Evolutionary conservation across 1,140 invertebrate species (phyloP).

Genomic region (Megathymus violae): DNA sequence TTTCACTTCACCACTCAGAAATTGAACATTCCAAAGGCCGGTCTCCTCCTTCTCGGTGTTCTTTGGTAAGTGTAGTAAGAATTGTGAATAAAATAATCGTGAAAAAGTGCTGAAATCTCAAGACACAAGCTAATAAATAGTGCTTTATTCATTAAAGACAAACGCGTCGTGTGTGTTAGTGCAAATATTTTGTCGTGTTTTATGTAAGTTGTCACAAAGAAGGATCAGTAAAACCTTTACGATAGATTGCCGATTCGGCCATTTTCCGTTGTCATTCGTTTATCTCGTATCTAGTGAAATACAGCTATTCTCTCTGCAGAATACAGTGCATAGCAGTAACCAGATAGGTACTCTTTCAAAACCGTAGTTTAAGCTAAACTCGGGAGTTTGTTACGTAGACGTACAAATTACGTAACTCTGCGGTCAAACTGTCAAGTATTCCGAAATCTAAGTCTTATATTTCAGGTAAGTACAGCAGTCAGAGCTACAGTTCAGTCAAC

Average conservation of each 20-base stretch:
- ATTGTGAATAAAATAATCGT: slow-evolving; percentile 77
- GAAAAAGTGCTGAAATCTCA: slow-evolving; percentile 73
- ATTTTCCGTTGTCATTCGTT: slow-evolving; percentile 61
- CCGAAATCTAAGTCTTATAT: slow-evolving; percentile 17
- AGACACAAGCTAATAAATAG: slow-evolving; percentile 65
- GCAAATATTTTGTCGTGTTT: slow-evolving; percentile 75
- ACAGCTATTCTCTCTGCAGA: slow-evolving; percentile 30
- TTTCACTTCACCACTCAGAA: slow-evolving; percentile 82
- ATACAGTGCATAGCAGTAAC: slow-evolving; percentile 41
- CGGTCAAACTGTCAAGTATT: slow-evolving; percentile 73
- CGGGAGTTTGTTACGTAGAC: slow-evolving; percentile 69
- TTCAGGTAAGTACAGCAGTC: slow-evolving; percentile 29
- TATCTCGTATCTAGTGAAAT: slow-evolving; percentile 46
- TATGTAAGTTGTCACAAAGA: slow-evolving; percentile 66
- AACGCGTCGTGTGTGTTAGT: slow-evolving; percentile 69
- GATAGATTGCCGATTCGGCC: slow-evolving; percentile 66
- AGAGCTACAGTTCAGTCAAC: slow-evolving; percentile 32
- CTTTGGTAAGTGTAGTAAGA: slow-evolving; percentile 86
- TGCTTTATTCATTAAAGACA: slow-evolving; percentile 52
- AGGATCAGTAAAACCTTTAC: slow-evolving; percentile 37
- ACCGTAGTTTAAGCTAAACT: slow-evolving; percentile 40
- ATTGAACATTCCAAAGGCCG: slow-evolving; percentile 87
- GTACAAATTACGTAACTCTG: slow-evolving; percentile 78
- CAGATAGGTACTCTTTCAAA: slow-evolving; percentile 42
- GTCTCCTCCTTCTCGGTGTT: slow-evolving; percentile 85